Evolutionary conservation across 2,888 invertebrate genomes (phyloP).

Genomic region (Leistus spinibarbis): DNA sequence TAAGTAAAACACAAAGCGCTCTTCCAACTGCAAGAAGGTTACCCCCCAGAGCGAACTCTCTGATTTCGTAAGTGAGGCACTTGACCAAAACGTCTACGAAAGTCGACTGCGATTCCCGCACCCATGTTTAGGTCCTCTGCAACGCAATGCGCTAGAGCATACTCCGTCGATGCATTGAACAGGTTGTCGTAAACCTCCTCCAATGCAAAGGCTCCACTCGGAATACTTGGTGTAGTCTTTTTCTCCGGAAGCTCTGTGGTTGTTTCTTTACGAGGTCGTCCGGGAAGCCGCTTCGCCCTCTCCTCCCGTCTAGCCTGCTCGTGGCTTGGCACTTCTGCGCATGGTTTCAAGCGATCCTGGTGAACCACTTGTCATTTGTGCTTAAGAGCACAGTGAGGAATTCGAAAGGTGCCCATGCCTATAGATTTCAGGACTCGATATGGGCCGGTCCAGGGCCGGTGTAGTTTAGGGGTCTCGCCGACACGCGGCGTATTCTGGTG

Average conservation of each 20-base stretch:
- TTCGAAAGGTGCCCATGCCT: constrained; percentile 8
- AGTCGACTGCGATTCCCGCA: constrained; percentile 57
- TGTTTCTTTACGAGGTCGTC: background rate
- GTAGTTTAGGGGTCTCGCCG: constrained; percentile 2
- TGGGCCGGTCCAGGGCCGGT: constrained; percentile 18
- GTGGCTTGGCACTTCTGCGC: constrained; percentile 2
- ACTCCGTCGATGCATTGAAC: constrained; percentile 54
- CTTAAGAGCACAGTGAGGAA: constrained; percentile 8
- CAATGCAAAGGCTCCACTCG: background rate
- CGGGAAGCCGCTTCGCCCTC: constrained; percentile 2
- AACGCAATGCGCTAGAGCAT: constrained; percentile 56
- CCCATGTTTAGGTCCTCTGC: constrained; percentile 58
- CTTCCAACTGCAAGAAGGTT: constrained; percentile 54
- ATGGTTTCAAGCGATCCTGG: constrained; percentile 8
- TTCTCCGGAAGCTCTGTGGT: constrained; percentile 45
- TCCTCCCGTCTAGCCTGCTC: constrained; percentile 16
- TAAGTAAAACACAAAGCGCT: too few species aligned
- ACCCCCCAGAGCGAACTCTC: constrained; percentile 46
- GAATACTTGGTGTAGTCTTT: constrained; percentile 43
- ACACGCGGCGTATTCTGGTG: constrained; percentile 4
- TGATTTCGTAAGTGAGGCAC: constrained; percentile 35
- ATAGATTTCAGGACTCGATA: background rate
- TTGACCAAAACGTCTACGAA: constrained; percentile 39
- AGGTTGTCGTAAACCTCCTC: constrained; percentile 47
- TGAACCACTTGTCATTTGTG: constrained; percentile 15